Evolutionary conservation across 23 tunicate species (phyloP).

Genomic region (Halocynthia roretzi): DNA sequence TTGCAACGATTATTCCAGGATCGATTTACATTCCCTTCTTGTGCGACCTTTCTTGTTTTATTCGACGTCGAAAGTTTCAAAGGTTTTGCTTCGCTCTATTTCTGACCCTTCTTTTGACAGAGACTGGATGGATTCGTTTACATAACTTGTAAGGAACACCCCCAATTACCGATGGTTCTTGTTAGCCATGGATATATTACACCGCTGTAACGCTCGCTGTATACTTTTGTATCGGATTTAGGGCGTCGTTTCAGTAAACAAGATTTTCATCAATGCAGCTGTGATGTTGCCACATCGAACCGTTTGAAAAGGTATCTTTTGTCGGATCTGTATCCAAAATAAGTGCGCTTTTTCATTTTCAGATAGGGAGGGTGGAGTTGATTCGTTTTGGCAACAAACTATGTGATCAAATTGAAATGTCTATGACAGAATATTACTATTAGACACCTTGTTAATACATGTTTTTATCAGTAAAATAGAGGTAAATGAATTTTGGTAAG

Average conservation of each 20-base stretch:
- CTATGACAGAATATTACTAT: not conserved
- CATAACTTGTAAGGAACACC: conserved; percentile 35
- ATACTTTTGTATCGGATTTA: conserved; percentile 19
- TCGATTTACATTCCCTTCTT: conserved; percentile 15
- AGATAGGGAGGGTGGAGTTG: conserved; percentile 13
- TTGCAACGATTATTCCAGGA: conserved; percentile 12
- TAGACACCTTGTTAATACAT: not conserved
- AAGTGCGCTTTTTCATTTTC: not conserved
- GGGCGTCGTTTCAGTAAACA: conserved; percentile 27
- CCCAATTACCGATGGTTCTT: not conserved
- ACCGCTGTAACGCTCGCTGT: not conserved
- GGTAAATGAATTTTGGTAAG: not conserved
- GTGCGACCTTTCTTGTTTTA: conserved; percentile 24
- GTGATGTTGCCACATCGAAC: not conserved
- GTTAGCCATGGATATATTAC: conserved; percentile 10
- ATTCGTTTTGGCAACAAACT: conserved; percentile 26
- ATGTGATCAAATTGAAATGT: not conserved
- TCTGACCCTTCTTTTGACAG: not conserved
- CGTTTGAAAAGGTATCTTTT: conserved; percentile 13
- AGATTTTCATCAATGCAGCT: not conserved
- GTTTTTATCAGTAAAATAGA: not conserved
- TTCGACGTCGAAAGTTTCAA: conserved; percentile 4
- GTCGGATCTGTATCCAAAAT: conserved; percentile 16
- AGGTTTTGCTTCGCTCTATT: conserved; percentile 7
- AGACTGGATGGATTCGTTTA: conserved; percentile 12